Evolutionary conservation across 2,888 invertebrate genomes (phyloP).

Genomic region (Dasypolia templi): DNA sequence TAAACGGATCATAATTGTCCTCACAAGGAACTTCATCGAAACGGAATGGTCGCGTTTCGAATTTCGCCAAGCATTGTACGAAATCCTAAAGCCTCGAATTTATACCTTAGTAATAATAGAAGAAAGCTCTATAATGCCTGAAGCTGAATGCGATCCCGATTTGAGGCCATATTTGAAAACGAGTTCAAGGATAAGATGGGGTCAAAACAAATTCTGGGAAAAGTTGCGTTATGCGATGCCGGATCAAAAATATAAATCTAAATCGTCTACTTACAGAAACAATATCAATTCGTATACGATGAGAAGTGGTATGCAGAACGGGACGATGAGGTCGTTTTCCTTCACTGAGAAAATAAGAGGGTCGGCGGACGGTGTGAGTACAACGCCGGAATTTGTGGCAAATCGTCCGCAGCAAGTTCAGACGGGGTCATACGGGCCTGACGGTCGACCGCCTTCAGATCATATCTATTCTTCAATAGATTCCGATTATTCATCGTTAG

Average conservation of each 20-base stretch:
- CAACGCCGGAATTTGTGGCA: conserved; percentile 91
- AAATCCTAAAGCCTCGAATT: conserved; percentile 95
- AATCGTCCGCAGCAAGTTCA: conserved; percentile 82
- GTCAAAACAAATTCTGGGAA: conserved; percentile 98
- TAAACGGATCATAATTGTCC: conserved; percentile 95
- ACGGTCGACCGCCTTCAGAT: conserved; percentile 95
- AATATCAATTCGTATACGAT: conserved; percentile 96
- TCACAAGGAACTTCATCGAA: conserved; percentile 96
- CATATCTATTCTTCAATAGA: conserved; percentile 97
- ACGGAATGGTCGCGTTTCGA: conserved; percentile 98
- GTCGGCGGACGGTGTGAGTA: conserved; percentile 87
- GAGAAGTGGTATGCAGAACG: conserved; percentile 91
- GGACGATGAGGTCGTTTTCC: conserved; percentile 91
- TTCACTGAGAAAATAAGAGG: conserved; percentile 89
- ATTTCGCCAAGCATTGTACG: conserved; percentile 96
- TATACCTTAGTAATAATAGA: conserved; percentile 96
- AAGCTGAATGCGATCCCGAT: conserved; percentile 96
- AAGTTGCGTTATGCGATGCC: conserved; percentile 97
- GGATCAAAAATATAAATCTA: conserved; percentile 90
- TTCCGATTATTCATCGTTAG: conserved; percentile 96
- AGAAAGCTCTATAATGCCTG: conserved; percentile 94
- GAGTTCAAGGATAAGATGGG: conserved; percentile 95
- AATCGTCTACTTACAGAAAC: conserved; percentile 92
- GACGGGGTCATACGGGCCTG: conserved; percentile 85
- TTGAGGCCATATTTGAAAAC: conserved; percentile 96